Evolutionary conservation across 2,797 vertebrate species (phyloP), one percentile per base, ranked within the genome.

Genomic region (Crenuchus spilurus): DNA sequence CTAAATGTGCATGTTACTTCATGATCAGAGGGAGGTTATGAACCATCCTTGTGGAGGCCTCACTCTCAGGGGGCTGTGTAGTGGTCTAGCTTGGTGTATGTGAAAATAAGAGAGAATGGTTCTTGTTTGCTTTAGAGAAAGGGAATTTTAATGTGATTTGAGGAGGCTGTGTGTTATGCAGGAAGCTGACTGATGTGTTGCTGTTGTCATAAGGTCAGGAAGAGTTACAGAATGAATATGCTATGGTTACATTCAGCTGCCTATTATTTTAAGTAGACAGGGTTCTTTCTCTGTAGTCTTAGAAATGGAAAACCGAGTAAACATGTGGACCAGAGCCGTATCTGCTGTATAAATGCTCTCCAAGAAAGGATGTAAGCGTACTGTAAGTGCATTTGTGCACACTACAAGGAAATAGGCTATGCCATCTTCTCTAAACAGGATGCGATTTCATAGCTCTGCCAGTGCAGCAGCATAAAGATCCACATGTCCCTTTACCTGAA

Each of bases 111-210:
- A 10, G 2, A 13, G 22, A 67, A 13, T 8, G 18, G 39, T 16
- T 6, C 4, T 46, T 65, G 18, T 14, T 10, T 3, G 6, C 24
- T 28, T 1, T 0, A 11, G 60, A 3, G n/a, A 24, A 61, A 14
- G n/a, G 9, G 11, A 9, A 18, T 24, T 70, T 35, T 52, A 51
- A 11, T 39, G 39, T 30, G 13, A 63, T 44, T 44, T 24, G 60
- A 63, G 60, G 44, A 44, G 39, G 39, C 60, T 44, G 22, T 63
- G 22, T 6, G 62, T 37, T 66, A 44, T 58, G 31, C 18, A 65
- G 18, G 20, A 39, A 20, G 20, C 18, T 61, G 63, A 39, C 57
- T 18, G 46, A 35, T 4, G 10, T 14, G 31, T 39, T 26, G 49
- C 4, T 54, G 11, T 54, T 58, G 3, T 35, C n/a, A 8, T n/a